A percentile compares a stretch with the other conserved stretches of the same genome.
These are phyloP conservation scores for Phrynosoma platyrhinos DNA, from an alignment of 2,113 vertebrate species.

Conservation along the genomic window DNA sequence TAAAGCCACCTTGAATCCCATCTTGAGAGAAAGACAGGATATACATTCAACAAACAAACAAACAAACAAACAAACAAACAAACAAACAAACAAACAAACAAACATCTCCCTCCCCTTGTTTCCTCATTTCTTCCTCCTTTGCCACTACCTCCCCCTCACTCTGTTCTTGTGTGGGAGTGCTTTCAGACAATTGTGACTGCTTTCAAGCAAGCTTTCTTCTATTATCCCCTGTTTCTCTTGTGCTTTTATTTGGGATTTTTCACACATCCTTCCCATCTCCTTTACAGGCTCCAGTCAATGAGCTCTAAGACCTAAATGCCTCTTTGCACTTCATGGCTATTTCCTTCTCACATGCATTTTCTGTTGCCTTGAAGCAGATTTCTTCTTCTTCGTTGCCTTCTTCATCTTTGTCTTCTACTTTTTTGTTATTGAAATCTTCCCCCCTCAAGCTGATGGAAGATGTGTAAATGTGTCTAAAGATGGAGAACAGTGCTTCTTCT, in stretches of 20 bases:
- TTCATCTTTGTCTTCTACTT: conserved; percentile 29
- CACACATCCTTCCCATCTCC: conserved; percentile 73
- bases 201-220: conserved; percentile 69
- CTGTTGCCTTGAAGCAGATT: conserved; percentile 73
- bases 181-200: conserved; percentile 60
- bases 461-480: conserved; percentile 77
- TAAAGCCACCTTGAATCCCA: too few relatives aligned
- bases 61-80: too few relatives aligned
- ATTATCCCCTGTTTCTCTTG: conserved; percentile 53
- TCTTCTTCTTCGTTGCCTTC: conserved; percentile 42
- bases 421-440: conserved; percentile 70
- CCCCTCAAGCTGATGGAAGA: conserved; percentile 64
- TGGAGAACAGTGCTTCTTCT: conserved; percentile 61
- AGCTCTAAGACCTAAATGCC: conserved; percentile 66
- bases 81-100: too few relatives aligned
- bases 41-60: too few relatives aligned
- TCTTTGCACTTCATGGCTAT: conserved; percentile 72
- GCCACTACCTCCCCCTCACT: neutral
- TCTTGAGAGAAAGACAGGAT: too few relatives aligned
- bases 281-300: conserved; percentile 72
- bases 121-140: conserved; percentile 51
- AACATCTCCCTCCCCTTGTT: conserved; percentile 30
- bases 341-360: conserved; percentile 72
- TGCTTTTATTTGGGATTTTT: conserved; percentile 74
- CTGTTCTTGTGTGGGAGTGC: conserved; percentile 57